Evolutionary conservation across 2,888 invertebrate genomes (phyloP).

Genomic region (Drosophila anceps): DNA sequence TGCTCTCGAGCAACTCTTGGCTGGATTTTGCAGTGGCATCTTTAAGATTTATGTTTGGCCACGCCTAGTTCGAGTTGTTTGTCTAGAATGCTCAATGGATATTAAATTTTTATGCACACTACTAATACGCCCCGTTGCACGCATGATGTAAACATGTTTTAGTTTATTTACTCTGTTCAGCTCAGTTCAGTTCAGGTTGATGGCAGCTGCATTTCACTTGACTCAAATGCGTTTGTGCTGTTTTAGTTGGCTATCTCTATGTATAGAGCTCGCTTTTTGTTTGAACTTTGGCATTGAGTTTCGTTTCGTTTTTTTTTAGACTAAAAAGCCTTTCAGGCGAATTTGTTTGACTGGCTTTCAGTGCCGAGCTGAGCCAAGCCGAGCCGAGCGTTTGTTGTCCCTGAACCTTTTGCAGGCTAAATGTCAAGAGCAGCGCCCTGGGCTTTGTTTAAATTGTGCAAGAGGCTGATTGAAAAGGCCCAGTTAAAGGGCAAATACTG

Average conservation of each 20-base stretch:
- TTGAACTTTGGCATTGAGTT: slow-evolving; percentile 44
- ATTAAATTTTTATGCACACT: slow-evolving; percentile 42
- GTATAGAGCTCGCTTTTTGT: slow-evolving; percentile 8
- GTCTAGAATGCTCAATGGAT: slow-evolving; percentile 25
- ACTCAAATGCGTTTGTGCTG: neutral
- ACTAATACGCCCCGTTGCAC: slow-evolving; percentile 29
- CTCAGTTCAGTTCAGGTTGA: neutral
- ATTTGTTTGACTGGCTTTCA: slow-evolving; percentile 37
- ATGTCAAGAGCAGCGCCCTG: slow-evolving; percentile 30
- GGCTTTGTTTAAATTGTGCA: slow-evolving; percentile 16
- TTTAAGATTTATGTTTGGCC: slow-evolving; percentile 45
- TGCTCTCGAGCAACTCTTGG: neutral
- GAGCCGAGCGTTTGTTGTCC: slow-evolving; percentile 21
- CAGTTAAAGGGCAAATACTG: slow-evolving; percentile 14
- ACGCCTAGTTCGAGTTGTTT: slow-evolving; percentile 40
- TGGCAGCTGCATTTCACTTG: neutral
- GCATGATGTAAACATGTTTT: slow-evolving; percentile 12
- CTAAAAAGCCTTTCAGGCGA: slow-evolving; percentile 35
- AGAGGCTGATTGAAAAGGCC: slow-evolving; percentile 21
- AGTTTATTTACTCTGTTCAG: neutral
- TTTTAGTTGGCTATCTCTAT: neutral
- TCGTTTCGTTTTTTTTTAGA: neutral
- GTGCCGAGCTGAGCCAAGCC: neutral
- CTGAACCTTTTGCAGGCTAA: slow-evolving; percentile 47
- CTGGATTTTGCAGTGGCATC: slow-evolving; percentile 25